A percentile compares a stretch with the other conserved stretches of the same genome.
Evolutionary conservation across 2,888 invertebrate species (phyloP).

Genomic region (Plebejus anna): DNA sequence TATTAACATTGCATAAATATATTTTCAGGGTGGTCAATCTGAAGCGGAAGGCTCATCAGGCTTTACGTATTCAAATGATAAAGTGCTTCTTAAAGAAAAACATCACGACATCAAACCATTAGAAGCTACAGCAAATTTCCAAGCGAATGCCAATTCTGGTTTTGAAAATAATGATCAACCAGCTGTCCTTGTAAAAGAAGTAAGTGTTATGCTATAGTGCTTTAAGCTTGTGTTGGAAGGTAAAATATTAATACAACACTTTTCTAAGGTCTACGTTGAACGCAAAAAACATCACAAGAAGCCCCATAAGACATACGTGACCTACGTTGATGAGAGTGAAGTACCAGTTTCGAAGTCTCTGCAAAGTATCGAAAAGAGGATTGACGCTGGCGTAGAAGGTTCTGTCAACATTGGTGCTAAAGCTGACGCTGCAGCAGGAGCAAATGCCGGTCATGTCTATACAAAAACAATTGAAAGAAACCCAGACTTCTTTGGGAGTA

Average conservation of each 20-base stretch:
- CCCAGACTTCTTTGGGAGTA: slow-evolving; percentile 79
- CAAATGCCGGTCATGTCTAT: slow-evolving; percentile 47
- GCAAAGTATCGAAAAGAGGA: slow-evolving; percentile 55
- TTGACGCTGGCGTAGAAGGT: slow-evolving; percentile 54
- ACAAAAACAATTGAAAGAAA: slow-evolving; percentile 55
- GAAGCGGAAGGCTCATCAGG: slow-evolving; percentile 51
- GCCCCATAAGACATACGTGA: slow-evolving; percentile 56
- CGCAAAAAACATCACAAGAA: slow-evolving; percentile 54
- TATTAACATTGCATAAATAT: not conserved
- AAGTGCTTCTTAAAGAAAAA: slow-evolving; percentile 45
- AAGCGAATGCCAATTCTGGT: slow-evolving; percentile 44
- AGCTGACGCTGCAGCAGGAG: slow-evolving; percentile 41
- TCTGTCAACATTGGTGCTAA: slow-evolving; percentile 44
- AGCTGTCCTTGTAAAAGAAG: slow-evolving; percentile 58
- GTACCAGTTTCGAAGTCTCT: slow-evolving; percentile 41
- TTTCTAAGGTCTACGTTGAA: slow-evolving; percentile 54
- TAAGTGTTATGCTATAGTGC: slow-evolving; percentile 50
- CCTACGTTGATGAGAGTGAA: slow-evolving; percentile 58
- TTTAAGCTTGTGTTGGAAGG: not conserved
- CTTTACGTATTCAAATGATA: slow-evolving; percentile 49
- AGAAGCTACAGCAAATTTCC: slow-evolving; percentile 54
- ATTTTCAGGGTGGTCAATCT: slow-evolving; percentile 56
- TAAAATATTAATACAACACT: not conserved
- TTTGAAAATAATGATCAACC: slow-evolving; percentile 44
- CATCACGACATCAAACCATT: slow-evolving; percentile 49